A percentile compares a stretch with the other conserved stretches of the same genome.
Evolutionary conservation across 2,797 vertebrate species (phyloP).

Genomic region (Sebastes hopkinsi): DNA sequence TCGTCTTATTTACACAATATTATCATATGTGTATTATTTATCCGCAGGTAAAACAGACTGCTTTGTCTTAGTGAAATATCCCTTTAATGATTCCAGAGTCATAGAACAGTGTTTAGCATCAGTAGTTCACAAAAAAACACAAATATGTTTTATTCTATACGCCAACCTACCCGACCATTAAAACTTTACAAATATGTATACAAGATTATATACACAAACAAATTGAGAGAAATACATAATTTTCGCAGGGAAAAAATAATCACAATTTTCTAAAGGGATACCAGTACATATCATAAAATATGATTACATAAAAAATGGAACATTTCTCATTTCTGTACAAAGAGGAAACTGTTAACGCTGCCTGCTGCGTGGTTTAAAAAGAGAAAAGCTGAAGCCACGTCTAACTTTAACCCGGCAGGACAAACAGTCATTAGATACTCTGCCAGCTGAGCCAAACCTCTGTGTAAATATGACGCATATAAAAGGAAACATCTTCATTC

Average conservation of each 20-base stretch:
- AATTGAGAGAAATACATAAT: slow-evolving; percentile 44
- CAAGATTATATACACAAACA: slow-evolving; percentile 70
- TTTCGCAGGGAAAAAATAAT: slow-evolving; percentile 21
- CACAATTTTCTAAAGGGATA: slow-evolving; percentile 15
- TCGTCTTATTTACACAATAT: too few relatives aligned
- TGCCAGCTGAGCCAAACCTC: background rate
- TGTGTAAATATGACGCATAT: too few relatives aligned
- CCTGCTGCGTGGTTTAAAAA: background rate
- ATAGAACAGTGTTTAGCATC: slow-evolving; percentile 17
- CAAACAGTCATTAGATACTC: background rate
- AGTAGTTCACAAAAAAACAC: slow-evolving; percentile 44
- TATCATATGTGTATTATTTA: too few relatives aligned
- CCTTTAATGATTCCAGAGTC: slow-evolving; percentile 58
- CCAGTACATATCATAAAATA: slow-evolving; percentile 27
- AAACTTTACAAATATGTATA: slow-evolving; percentile 79
- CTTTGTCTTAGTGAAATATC: slow-evolving; percentile 18
- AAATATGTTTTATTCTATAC: slow-evolving; percentile 15
- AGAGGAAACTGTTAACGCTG: background rate
- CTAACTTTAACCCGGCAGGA: background rate
- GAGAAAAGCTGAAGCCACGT: background rate
- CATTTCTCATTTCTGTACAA: slow-evolving; percentile 15
- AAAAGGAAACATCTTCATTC: too few relatives aligned
- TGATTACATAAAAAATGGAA: slow-evolving; percentile 28
- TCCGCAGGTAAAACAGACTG: background rate
- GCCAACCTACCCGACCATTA: slow-evolving; percentile 58